Evolutionary conservation across 2,113 vertebrate species (phyloP), one percentile per base, ranked within the genome.

Genomic region (Tupaia chinensis): DNA sequence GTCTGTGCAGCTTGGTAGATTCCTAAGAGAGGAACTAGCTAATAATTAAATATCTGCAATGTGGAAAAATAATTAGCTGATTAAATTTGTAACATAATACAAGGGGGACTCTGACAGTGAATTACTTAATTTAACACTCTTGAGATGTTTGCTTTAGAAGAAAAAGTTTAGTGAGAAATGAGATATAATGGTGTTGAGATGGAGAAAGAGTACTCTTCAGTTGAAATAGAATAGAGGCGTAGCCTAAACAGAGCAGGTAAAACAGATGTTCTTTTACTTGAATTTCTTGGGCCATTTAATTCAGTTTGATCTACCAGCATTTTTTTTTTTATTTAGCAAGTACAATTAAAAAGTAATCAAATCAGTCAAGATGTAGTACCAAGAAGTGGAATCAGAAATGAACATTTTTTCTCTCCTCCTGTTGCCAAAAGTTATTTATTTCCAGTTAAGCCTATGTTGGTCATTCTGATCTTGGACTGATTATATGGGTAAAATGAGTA

Each of bases 21-120:
- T 92, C 87, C 72, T 89, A n/a, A 87, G 58, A 96, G 63, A 95
- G 34, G 27, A 86, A 53, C 61, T 44, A 68, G 66, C 90, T 97
- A 93, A 94, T 90, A 97, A 96, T 96, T 95, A 96, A 97, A 81
- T 89, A 95, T 83, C 56, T 81, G 10, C 27, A 54, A 34, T 60
- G 44, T 91, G 29, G 95, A 92, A 82, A 94, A 95, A 89, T 72
- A 93, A 96, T 96, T 81, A 80, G 16, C 68, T 94, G 34, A 87
- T 96, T 93, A 87, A 87, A 82, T 89, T 54, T 94, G 53, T 91
- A 95, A 92, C 86, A 87, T 78, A 91, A 89, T 72, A 65, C 7
- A 73, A 10, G 25, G 29, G 11, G 25, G 22, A 93, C 32, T 66
- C 53, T 56, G 76, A 81, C 93, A 81, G 76, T 63, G 32, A 89